phyloP scores from a whole-genome alignment of 37 sponge, comb jelly and placozoan species.

The Chondrosia reniformis region DNA sequence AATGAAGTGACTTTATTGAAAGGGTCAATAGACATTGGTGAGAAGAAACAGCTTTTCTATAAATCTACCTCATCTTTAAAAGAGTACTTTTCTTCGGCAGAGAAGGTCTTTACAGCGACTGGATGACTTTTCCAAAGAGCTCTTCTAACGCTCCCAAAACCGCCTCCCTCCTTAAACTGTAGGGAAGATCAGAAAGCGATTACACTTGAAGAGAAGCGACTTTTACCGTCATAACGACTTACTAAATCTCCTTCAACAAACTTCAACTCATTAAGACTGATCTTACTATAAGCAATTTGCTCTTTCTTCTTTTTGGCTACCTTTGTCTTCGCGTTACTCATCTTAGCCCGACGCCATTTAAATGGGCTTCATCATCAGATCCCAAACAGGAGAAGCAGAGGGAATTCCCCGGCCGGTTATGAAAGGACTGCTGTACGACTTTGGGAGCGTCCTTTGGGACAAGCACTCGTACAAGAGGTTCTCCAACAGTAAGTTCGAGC shows the following conservation, averaged over 20 bases:
- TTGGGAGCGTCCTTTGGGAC: constrained; percentile 4
- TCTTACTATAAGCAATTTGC: constrained; percentile 30
- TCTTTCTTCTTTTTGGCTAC: background rate
- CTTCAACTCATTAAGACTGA: constrained; percentile 27
- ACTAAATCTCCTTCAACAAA: constrained; percentile 43
- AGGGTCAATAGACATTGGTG: background rate
- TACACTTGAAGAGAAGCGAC: background rate
- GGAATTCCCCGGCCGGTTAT: too few relatives aligned
- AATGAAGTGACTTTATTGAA: background rate
- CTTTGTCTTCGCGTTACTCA: background rate
- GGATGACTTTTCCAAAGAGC: constrained; percentile 42
- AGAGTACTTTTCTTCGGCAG: constrained; percentile 54
- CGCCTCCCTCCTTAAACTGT: constrained; percentile 48
- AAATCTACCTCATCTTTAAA: constrained; percentile 58
- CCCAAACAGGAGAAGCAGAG: background rate
- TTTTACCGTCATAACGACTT: background rate
- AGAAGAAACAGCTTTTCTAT: background rate
- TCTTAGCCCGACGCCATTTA: background rate
- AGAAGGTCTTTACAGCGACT: constrained; percentile 74
- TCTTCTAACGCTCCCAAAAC: constrained; percentile 54
- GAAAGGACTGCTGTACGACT: too few relatives aligned
- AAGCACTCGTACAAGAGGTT: too few relatives aligned
- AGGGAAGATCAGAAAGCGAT: background rate
- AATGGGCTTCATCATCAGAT: background rate
- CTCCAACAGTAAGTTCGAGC: too few relatives aligned